Evolutionary conservation across 92 coral and sea anemone species (phyloP).

Genomic region (Zoanthus sansibaricus): DNA sequence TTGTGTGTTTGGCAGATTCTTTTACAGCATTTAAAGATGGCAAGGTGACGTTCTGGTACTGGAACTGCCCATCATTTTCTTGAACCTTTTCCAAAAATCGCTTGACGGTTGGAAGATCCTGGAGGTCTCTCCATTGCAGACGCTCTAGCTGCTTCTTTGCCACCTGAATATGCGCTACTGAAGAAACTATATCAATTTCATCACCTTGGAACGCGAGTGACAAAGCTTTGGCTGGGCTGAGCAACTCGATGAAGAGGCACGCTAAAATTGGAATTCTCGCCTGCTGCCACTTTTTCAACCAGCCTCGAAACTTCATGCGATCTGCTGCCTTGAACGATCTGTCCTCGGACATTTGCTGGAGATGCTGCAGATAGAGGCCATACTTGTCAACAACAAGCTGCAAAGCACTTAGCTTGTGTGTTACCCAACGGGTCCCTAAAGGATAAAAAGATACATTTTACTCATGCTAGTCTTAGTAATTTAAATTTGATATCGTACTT

Average conservation of each 20-base stretch:
- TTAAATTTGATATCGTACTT: slow-evolving; percentile 2
- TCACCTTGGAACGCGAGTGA: slow-evolving; percentile 66
- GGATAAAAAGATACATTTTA: slow-evolving; percentile 31
- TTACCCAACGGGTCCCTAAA: slow-evolving; percentile 79
- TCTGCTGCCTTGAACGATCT: slow-evolving; percentile 72
- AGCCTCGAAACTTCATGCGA: slow-evolving; percentile 71
- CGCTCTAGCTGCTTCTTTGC: slow-evolving; percentile 50
- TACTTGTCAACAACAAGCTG: slow-evolving; percentile 71
- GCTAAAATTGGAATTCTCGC: slow-evolving; percentile 45
- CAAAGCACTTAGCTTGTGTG: slow-evolving; percentile 76
- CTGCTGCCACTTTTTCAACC: slow-evolving; percentile 66
- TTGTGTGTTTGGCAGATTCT: slow-evolving; percentile 44
- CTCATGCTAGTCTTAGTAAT: slow-evolving; percentile 11
- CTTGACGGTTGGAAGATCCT: slow-evolving; percentile 67
- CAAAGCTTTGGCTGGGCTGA: slow-evolving; percentile 70
- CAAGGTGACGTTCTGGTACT: slow-evolving; percentile 70
- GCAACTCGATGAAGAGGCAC: slow-evolving; percentile 47
- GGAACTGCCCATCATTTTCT: slow-evolving; percentile 58
- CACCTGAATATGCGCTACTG: slow-evolving; percentile 16
- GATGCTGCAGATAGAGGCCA: slow-evolving; percentile 74
- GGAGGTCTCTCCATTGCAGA: slow-evolving; percentile 27
- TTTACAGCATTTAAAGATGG: slow-evolving; percentile 56
- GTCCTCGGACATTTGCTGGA: slow-evolving; percentile 69
- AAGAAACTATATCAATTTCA: slow-evolving; percentile 41
- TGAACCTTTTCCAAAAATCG: slow-evolving; percentile 65